phyloP scores from a whole-genome alignment of 92 coral and sea anemone genomes.

The Epizoanthus ramosus region DNA sequence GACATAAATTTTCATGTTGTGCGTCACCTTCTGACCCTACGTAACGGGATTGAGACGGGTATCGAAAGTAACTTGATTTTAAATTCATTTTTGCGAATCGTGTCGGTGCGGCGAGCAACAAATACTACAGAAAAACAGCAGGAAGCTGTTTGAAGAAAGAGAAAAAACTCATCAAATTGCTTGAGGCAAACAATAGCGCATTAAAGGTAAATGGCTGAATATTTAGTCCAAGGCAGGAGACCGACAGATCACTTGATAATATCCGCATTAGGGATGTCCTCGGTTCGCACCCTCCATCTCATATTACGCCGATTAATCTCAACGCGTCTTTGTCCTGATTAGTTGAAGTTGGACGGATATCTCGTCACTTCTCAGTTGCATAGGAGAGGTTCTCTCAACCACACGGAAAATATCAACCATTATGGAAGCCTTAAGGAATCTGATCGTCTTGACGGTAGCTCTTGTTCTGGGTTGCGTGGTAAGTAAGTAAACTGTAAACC shows the following conservation, averaged over 20 bases:
- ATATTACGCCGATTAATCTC: constrained; percentile 25
- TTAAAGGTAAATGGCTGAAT: not conserved
- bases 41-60: not conserved
- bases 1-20: not conserved
- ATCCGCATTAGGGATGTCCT: constrained; percentile 26
- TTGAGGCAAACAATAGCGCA: constrained; percentile 8
- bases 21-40: constrained; percentile 11
- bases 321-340: constrained; percentile 39
- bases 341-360: not conserved
- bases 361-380: constrained; percentile 25
- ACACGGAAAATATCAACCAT: constrained; percentile 8
- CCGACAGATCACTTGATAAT: constrained; percentile 44
- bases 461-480: constrained; percentile 14
- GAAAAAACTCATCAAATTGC: not conserved
- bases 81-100: not conserved
- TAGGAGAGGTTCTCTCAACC: not conserved
- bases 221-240: constrained; percentile 24
- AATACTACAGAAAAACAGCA: not conserved
- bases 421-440: constrained; percentile 20
- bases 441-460: not conserved
- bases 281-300: constrained; percentile 12
- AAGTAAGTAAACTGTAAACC: not conserved
- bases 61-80: constrained; percentile 7
- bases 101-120: not conserved
- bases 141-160: constrained; percentile 15